Conservation (phyloP, 2,113 vertebrate genomes). For the Myrmophylax atrothorax region DNA sequence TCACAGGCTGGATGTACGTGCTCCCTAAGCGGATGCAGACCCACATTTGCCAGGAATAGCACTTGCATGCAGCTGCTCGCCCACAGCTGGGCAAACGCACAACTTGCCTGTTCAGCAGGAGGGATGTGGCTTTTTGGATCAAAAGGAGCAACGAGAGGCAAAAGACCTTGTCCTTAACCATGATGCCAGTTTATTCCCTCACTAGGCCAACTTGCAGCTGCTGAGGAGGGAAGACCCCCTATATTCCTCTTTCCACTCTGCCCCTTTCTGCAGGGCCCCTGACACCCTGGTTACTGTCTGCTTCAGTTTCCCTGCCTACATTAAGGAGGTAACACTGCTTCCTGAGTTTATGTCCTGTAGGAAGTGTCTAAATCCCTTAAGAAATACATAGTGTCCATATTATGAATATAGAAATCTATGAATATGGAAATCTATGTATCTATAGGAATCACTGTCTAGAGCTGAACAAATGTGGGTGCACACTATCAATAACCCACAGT, state of each 20-base stretch:
- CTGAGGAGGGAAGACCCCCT: neutral
- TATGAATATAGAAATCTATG: neutral
- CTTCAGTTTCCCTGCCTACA: neutral
- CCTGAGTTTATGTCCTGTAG: neutral
- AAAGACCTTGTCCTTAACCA: neutral
- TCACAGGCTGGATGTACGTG: neutral
- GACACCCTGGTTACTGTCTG: neutral
- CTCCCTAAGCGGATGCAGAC: slow-evolving; percentile 26
- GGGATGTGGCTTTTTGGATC: neutral
- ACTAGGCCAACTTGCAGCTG: neutral
- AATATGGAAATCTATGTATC: neutral
- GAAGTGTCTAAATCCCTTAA: neutral
- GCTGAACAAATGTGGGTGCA: neutral
- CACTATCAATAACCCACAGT: neutral
- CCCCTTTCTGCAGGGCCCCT: neutral
- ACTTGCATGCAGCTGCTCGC: neutral
- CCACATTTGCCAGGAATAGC: slow-evolving; percentile 37
- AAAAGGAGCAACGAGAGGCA: neutral
- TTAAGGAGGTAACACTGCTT: neutral
- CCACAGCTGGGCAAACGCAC: neutral
- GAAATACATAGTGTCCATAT: neutral
- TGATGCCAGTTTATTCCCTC: neutral
- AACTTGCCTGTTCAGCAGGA: neutral
- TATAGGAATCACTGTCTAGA: neutral
- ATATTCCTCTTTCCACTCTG: neutral